Evolutionary conservation across 2,113 vertebrate species (phyloP), one percentile per base, ranked within the genome.

Genomic region (Eptesicus fuscus): DNA sequence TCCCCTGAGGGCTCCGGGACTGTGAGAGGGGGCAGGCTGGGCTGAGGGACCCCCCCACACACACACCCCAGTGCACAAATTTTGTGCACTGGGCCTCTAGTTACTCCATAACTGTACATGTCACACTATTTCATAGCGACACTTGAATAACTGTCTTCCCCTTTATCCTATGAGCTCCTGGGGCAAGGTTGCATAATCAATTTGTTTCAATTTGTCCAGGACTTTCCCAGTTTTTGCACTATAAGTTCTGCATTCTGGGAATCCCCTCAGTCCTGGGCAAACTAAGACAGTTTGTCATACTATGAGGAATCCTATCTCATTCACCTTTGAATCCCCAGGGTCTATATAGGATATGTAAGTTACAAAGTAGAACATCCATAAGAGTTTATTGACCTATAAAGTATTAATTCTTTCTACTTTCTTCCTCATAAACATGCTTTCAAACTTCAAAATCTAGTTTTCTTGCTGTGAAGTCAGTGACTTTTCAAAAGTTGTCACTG

Each of bases 401-500:
- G 83, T 59, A 37, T 56, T 76, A 37, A 59, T 59, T 87, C 53
- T 84, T 92, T 83, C 18, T 9, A 74, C 47, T 35, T 74, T 84
- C 42, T 91, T 51, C 8, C 37, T 71, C 40, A 78, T 73, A 40
- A 90, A 65, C 2, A 17, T 14, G 3, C 35, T 92, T 82, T 83
- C 32, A 61, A 40, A 47, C 13, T 73, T 93, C 37, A 85, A 90
- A 96, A 73, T 42, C 79, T 37, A 86, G 5, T 76, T 11, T 71
- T 77, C 59, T 93, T 73, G 7, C 47, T 47, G 12, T 30, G 56
- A 76, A 94, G 49, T 83, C 56, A 70, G 40, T 85, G 82, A 93
- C 13, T 61, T 93, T 95, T 90, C 40, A 88, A 88, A 92, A 85
- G 37, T 51, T 63, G 71, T 49, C 67, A 80, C 59, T 77, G 42